Evolutionary conservation across 2,888 invertebrate genomes (phyloP).

Genomic region (Peribatodes rhomboidaria): DNA sequence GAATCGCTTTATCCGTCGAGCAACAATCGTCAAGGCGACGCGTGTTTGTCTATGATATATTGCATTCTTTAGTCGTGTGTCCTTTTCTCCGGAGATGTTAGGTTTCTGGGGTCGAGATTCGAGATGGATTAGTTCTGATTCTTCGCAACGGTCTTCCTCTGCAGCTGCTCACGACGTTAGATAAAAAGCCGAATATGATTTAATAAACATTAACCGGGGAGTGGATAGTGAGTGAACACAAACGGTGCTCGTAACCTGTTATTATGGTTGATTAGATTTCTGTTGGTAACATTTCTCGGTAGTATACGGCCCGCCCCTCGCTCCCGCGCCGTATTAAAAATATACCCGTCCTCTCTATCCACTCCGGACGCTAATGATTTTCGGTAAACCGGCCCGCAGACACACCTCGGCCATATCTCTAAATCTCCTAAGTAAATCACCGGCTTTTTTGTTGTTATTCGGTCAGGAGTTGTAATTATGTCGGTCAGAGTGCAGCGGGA

Average conservation of each 20-base stretch:
- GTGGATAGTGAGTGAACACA: slow-evolving; percentile 82
- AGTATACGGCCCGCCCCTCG: slow-evolving; percentile 84
- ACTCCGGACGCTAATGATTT: slow-evolving; percentile 84
- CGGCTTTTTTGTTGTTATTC: slow-evolving; percentile 76
- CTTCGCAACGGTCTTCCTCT: slow-evolving; percentile 56
- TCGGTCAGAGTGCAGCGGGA: slow-evolving; percentile 85
- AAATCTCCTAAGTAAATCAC: slow-evolving; percentile 85
- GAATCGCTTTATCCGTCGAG: slow-evolving; percentile 71
- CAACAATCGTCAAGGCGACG: slow-evolving; percentile 64
- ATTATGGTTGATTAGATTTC: slow-evolving; percentile 86
- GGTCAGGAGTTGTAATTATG: slow-evolving; percentile 84
- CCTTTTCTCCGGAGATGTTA: slow-evolving; percentile 59
- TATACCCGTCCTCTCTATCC: slow-evolving; percentile 82
- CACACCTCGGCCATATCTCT: slow-evolving; percentile 79
- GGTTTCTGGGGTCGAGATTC: slow-evolving; percentile 55
- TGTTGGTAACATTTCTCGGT: slow-evolving; percentile 86
- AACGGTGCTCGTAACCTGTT: slow-evolving; percentile 84
- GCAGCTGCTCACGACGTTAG: slow-evolving; percentile 73
- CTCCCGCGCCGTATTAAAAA: slow-evolving; percentile 84
- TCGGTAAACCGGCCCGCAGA: slow-evolving; percentile 84
- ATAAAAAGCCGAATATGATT: slow-evolving; percentile 81
- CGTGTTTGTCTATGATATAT: slow-evolving; percentile 80
- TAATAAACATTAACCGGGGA: slow-evolving; percentile 83
- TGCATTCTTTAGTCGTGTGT: slow-evolving; percentile 67
- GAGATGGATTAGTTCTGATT: slow-evolving; percentile 57